Conservation (phyloP, 2,797 vertebrate species). For the Melanotaenia boesemani region DNA sequence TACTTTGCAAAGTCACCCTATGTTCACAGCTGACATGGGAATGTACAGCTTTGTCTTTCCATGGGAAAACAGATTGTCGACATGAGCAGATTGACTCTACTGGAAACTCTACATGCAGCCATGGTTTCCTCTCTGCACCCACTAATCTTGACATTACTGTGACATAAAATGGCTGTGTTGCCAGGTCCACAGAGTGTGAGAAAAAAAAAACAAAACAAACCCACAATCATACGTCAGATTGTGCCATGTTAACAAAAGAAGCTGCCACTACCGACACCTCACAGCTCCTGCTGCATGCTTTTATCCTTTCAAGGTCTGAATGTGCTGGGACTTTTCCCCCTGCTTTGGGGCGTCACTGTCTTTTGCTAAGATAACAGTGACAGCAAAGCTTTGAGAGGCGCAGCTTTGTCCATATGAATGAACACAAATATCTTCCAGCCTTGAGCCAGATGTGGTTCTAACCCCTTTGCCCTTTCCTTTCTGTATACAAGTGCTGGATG, state of each 20-base stretch:
- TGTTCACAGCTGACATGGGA: slow-evolving; percentile 32
- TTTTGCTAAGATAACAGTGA: slow-evolving; percentile 50
- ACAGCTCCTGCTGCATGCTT: slow-evolving; percentile 1
- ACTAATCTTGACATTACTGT: slow-evolving; percentile 23
- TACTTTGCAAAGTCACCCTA: neutral
- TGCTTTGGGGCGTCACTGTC: slow-evolving; percentile 44
- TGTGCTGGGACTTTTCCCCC: slow-evolving; percentile 3
- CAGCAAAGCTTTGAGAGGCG: slow-evolving; percentile 34
- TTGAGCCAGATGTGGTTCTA: slow-evolving; percentile 65
- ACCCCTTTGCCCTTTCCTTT: slow-evolving; percentile 49
- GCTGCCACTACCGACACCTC: slow-evolving; percentile 47
- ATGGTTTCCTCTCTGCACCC: slow-evolving; percentile 33
- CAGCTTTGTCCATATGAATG: slow-evolving; percentile 50
- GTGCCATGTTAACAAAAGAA: neutral
- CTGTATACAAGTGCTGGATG: slow-evolving; percentile 22
- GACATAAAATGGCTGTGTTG: slow-evolving; percentile 8
- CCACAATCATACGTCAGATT: neutral
- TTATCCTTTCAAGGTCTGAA: slow-evolving; percentile 20
- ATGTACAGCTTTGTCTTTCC: slow-evolving; percentile 52
- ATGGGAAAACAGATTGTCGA: slow-evolving; percentile 53
- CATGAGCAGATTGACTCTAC: slow-evolving; percentile 16
- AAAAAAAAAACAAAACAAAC: neutral
- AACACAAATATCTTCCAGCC: slow-evolving; percentile 60
- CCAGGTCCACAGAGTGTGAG: slow-evolving; percentile 2
- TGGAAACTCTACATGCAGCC: slow-evolving; percentile 44